Evolutionary conservation across 2,888 invertebrate genomes (phyloP).

Genomic region (Acrobasis repandana): DNA sequence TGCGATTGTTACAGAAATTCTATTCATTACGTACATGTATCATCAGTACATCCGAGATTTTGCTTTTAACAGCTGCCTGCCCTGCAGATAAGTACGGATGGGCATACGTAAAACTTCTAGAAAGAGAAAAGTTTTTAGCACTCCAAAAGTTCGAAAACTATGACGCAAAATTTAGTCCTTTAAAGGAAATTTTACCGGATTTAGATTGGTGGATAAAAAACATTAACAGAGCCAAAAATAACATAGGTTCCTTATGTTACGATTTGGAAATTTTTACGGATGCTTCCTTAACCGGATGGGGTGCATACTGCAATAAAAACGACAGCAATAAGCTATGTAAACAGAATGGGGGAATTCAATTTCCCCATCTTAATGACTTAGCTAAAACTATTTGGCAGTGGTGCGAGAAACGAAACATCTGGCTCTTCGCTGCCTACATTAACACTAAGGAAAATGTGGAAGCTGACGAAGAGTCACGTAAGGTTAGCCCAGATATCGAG

Average conservation of each 20-base stretch:
- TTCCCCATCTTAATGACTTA: too few species aligned
- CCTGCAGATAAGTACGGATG: background rate
- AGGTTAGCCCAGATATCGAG: slow-evolving; percentile 1
- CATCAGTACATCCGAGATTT: background rate
- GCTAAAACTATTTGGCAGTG: too few species aligned
- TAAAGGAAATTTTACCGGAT: background rate
- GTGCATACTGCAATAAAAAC: background rate
- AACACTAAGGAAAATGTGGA: slow-evolving; percentile 2
- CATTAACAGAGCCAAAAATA: background rate
- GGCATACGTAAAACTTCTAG: background rate
- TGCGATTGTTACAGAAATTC: background rate
- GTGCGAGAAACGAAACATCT: too few species aligned
- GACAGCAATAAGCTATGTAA: background rate
- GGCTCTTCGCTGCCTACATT: background rate
- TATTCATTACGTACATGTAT: background rate
- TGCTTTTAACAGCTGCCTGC: background rate
- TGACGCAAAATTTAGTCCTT: background rate
- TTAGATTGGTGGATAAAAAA: background rate
- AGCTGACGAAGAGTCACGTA: background rate
- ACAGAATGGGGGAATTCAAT: too few species aligned
- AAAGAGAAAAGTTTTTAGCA: background rate
- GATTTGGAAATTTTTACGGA: slow-evolving; percentile 4
- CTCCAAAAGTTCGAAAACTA: background rate
- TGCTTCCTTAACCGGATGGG: slow-evolving; percentile 5
- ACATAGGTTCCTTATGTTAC: background rate